Evolutionary conservation across 2,888 invertebrate species (phyloP).

Genomic region (Calameuta pallipes): DNA sequence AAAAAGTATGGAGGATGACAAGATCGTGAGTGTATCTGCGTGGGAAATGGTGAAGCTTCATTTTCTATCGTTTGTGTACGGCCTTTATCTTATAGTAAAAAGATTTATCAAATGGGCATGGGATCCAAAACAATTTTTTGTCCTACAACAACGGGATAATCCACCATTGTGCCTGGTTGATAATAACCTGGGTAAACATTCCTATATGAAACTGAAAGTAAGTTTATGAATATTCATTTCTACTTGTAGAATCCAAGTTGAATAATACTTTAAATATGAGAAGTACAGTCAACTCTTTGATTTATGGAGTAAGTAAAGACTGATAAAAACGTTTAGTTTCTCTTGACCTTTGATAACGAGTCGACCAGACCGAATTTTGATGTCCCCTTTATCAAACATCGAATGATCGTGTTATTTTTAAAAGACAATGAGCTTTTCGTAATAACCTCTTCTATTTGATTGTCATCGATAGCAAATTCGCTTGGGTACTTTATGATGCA

Average conservation of each 20-base stretch:
- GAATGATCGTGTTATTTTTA: too few relatives aligned
- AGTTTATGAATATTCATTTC: conserved; percentile 34
- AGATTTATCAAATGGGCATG: conserved; percentile 68
- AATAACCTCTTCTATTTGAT: neutral
- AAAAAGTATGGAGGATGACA: conserved; percentile 32
- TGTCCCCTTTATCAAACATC: neutral
- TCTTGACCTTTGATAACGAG: conserved; percentile 26
- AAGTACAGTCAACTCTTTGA: neutral
- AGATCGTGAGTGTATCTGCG: conserved; percentile 67
- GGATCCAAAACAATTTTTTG: conserved; percentile 67
- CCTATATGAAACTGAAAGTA: conserved; percentile 75
- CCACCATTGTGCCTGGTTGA: conserved; percentile 73
- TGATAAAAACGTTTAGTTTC: conserved; percentile 15
- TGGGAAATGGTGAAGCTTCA: conserved; percentile 68
- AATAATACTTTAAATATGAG: neutral
- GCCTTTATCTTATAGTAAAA: conserved; percentile 68
- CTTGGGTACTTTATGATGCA: neutral
- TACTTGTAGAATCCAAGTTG: neutral
- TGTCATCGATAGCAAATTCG: neutral
- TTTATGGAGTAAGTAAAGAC: neutral
- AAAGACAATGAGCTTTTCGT: neutral
- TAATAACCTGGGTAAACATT: conserved; percentile 72
- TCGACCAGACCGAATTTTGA: neutral
- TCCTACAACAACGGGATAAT: conserved; percentile 67
- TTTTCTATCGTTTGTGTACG: conserved; percentile 67